Percentiles rank a stretch among this genome's conserved stretches.
Conservation (phyloP, 1,140 invertebrate genomes). For the Pomacea maculata region DNA sequence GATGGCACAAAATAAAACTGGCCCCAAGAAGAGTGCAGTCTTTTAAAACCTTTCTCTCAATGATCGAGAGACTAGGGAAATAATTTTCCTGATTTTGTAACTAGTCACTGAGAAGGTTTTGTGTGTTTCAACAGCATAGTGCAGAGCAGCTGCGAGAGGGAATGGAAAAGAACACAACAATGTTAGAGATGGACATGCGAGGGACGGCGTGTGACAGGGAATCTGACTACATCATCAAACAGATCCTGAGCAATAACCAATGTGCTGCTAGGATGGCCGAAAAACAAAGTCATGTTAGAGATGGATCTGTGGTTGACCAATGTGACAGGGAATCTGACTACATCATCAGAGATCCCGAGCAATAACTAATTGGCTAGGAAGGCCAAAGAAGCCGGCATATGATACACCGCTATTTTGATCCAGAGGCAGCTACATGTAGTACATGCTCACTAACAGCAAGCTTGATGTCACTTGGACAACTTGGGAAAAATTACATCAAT, state of each 20-base stretch:
- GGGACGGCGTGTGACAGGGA: slow-evolving; percentile 45
- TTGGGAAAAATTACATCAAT: too few relatives aligned
- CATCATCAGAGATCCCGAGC: slow-evolving; percentile 63
- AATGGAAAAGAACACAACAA: slow-evolving; percentile 63
- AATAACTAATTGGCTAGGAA: slow-evolving; percentile 45
- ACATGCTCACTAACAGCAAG: slow-evolving; percentile 23
- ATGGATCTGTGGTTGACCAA: slow-evolving; percentile 51
- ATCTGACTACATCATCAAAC: too few relatives aligned
- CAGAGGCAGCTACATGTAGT: slow-evolving; percentile 51
- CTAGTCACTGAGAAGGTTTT: too few relatives aligned
- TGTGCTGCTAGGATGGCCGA: too few relatives aligned
- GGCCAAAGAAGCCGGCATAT: slow-evolving; percentile 35
- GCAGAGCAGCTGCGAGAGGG: slow-evolving; percentile 65
- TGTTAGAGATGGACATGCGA: slow-evolving; percentile 62
- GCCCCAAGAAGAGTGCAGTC: too few relatives aligned
- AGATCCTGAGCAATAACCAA: too few relatives aligned
- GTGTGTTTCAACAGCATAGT: slow-evolving; percentile 55
- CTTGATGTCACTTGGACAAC: slow-evolving; percentile 3
- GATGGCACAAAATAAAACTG: too few relatives aligned
- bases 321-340: slow-evolving; percentile 65
- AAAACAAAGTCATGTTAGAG: slow-evolving; percentile 38
- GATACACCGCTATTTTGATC: slow-evolving; percentile 35
- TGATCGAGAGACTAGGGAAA: too few relatives aligned
- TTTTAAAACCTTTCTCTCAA: too few relatives aligned
- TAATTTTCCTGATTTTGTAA: too few relatives aligned